These are phyloP conservation scores for Sarcophaga rosellei DNA, from an alignment of 2,888 invertebrate species.

Conservation along the genomic window DNA sequence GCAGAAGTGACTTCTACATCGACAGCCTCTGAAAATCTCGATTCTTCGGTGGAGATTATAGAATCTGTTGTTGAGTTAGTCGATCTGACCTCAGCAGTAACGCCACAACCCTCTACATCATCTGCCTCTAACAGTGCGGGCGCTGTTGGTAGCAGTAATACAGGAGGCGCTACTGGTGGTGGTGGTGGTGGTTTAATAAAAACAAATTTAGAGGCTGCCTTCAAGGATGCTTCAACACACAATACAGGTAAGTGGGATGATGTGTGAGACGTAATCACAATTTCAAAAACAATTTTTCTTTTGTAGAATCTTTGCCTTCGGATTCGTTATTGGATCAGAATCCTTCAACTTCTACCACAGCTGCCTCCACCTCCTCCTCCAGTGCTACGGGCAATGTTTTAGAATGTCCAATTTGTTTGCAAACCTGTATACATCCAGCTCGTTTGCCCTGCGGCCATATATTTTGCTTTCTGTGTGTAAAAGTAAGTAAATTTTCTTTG, in stretches of 20 bases:
- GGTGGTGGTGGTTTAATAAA: conserved; percentile 28
- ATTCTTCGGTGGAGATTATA: conserved; percentile 55
- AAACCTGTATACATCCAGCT: conserved; percentile 95
- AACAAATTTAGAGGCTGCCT: conserved; percentile 49
- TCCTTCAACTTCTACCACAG: conserved; percentile 51
- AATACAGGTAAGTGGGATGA: conserved; percentile 38
- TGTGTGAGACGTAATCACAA: neutral
- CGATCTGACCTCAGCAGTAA: conserved; percentile 46
- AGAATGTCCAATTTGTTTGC: conserved; percentile 96
- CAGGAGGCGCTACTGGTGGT: neutral
- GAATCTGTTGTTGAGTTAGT: conserved; percentile 52
- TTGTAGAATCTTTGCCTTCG: neutral
- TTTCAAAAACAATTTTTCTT: neutral
- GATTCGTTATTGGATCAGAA: conserved; percentile 45
- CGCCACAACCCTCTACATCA: conserved; percentile 55
- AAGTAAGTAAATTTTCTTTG: conserved; percentile 82
- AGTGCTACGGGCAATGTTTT: conserved; percentile 37
- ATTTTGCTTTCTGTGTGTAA: conserved; percentile 97
- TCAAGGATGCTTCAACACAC: conserved; percentile 24
- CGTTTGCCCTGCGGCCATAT: conserved; percentile 96
- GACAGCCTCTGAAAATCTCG: conserved; percentile 3
- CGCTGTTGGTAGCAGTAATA: conserved; percentile 34
- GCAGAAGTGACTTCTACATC: neutral
- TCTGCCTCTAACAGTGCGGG: conserved; percentile 52
- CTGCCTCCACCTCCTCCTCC: conserved; percentile 9